phyloP scores from a whole-genome alignment of 1,140 invertebrate genomes.

The Wiebesia pumilae region DNA sequence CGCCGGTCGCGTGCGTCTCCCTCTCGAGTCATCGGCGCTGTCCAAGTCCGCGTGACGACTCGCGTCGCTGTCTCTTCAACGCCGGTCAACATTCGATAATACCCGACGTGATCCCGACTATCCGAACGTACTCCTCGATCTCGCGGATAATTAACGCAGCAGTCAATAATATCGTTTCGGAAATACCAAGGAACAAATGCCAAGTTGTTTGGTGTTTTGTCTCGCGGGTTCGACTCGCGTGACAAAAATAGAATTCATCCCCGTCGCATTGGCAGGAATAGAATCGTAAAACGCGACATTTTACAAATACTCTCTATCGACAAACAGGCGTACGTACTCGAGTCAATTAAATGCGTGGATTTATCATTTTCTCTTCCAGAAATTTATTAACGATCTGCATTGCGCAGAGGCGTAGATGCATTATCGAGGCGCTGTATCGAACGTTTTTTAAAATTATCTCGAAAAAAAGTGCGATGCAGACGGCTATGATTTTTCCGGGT shows the following conservation, averaged over 20 bases:
- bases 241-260: too few relatives aligned
- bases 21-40: too few relatives aligned
- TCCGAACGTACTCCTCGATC: not conserved
- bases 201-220: too few relatives aligned
- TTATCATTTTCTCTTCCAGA: not conserved
- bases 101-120: not conserved
- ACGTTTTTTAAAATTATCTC: not conserved
- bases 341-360: not conserved
- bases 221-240: too few relatives aligned
- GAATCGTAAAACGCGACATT: not conserved
- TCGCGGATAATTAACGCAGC: not conserved
- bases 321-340: not conserved
- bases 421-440: not conserved
- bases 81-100: not conserved
- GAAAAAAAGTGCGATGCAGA: not conserved
- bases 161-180: not conserved
- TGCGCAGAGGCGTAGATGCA: not conserved
- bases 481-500: not conserved
- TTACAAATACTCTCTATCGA: too few relatives aligned
- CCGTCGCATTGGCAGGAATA: not conserved
- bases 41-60: not conserved
- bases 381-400: not conserved
- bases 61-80: not conserved
- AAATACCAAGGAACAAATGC: too few relatives aligned
- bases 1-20: not conserved